Evolutionary conservation across 1,140 invertebrate species (phyloP), one percentile per base, ranked within the genome.

Genomic region (Diorhabda elongata): DNA sequence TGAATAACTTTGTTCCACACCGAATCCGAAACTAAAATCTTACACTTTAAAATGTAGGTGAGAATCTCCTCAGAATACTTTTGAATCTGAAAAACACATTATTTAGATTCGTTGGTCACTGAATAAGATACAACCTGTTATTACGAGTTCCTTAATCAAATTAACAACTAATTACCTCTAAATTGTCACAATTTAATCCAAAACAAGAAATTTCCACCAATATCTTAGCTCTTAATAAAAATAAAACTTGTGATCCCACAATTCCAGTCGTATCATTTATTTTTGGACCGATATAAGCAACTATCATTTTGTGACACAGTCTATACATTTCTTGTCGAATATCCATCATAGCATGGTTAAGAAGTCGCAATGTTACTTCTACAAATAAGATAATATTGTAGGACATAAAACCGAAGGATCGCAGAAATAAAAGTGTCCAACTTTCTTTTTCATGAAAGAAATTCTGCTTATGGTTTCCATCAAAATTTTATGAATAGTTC

Each of bases 171-270:
- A 41, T 71, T 75, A 83, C 82, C 74, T 78, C 74, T 58, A 74
- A 64, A 68, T 83, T 76, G 9, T 83, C 80, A 52, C 82, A 83
- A 6, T 79, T 83, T 5, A 86, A 71, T 60, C 88, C 88, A 73
- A 88, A 84, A 75, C 83, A 84, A 70, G 87, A 85, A 64, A 90
- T 87, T 81, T 90, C 87, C n/a, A 81, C 86, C 26, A 90, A 74
- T 52, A 90, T 80, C 64, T 78, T 79, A 2, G 84, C 75, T 69
- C 87, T 81, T 58, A 86, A 81, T 42, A 90, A 74, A 77, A 89
- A 86, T 43, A 75, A 66, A 45, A 85, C 70, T 70, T 80, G 80
- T 63, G 78, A 77, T 73, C 81, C 83, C 5, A 78, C 75, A 8
- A 77, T 67, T 61, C 72, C 80, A n/a, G 71, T 76, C 69, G 69